phyloP scores from a whole-genome alignment of 2,113 vertebrate species.

The Mormyrus lacerda region DNA sequence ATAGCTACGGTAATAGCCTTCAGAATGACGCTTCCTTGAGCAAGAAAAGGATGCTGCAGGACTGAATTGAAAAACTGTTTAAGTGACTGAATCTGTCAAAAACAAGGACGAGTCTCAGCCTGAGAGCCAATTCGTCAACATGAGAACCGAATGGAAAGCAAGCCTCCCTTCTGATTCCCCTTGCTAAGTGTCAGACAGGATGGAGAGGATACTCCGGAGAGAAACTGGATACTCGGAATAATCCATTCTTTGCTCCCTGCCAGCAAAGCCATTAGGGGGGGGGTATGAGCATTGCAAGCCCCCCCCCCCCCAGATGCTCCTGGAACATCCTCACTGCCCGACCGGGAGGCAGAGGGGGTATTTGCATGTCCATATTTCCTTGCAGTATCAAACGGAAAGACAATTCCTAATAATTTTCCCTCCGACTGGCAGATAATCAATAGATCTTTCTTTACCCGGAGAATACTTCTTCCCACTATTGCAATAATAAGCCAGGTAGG shows the following conservation, averaged over 20 bases:
- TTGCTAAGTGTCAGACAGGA: not conserved
- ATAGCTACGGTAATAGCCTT: not conserved
- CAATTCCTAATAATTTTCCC: not conserved
- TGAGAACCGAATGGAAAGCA: not conserved
- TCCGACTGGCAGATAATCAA: not conserved
- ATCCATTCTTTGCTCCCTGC: not conserved
- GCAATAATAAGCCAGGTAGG: not conserved
- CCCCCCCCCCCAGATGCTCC: not conserved
- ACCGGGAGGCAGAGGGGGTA: not conserved
- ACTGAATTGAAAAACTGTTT: not conserved
- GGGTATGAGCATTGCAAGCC: not conserved
- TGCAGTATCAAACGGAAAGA: not conserved
- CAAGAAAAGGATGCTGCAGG: not conserved
- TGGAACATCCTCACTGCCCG: not conserved
- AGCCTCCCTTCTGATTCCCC: not conserved
- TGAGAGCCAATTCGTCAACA: not conserved
- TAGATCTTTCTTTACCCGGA: not conserved
- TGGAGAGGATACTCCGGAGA: not conserved
- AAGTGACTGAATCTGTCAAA: not conserved
- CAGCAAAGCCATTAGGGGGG: slow-evolving; percentile 11
- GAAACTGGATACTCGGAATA: not conserved
- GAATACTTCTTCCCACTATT: not conserved
- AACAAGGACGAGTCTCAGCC: too few species aligned
- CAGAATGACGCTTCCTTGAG: not conserved
- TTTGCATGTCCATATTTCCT: not conserved